Conservation (phyloP, 1,140 invertebrate genomes). For the Apis florea region DNA sequence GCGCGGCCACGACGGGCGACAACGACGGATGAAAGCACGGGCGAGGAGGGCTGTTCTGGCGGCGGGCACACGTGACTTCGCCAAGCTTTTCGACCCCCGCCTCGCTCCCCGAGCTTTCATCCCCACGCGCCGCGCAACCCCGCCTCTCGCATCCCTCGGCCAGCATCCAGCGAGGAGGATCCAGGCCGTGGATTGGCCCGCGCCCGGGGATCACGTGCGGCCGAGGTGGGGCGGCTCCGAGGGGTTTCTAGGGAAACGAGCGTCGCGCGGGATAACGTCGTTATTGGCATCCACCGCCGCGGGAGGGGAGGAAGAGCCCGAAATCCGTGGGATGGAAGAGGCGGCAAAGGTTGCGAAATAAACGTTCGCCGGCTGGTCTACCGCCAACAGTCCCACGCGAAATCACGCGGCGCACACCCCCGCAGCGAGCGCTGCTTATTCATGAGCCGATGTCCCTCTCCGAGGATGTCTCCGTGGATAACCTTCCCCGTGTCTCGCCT, state of each 20-base stretch:
- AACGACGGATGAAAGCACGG: slow-evolving; percentile 74
- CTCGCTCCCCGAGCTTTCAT: slow-evolving; percentile 71
- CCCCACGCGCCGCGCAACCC: slow-evolving; percentile 66
- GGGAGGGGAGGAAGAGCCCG: too few species aligned
- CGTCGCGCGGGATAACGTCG: slow-evolving; percentile 74
- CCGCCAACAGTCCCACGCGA: slow-evolving; percentile 78
- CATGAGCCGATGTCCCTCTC: slow-evolving; percentile 71
- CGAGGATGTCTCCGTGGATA: slow-evolving; percentile 49
- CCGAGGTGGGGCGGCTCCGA: slow-evolving; percentile 54
- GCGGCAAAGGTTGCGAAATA: slow-evolving; percentile 75
- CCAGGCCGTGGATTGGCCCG: slow-evolving; percentile 65
- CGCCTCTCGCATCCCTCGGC: slow-evolving; percentile 72
- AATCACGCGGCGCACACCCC: slow-evolving; percentile 75
- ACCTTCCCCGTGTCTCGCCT: slow-evolving; percentile 65
- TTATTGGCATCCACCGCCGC: slow-evolving; percentile 70
- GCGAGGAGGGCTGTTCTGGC: slow-evolving; percentile 70
- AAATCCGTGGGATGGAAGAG: slow-evolving; percentile 45
- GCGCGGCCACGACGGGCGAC: slow-evolving; percentile 44
- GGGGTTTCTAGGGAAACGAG: slow-evolving; percentile 74
- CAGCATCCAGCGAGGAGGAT: slow-evolving; percentile 68
- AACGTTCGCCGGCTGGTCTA: slow-evolving; percentile 79
- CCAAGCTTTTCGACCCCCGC: slow-evolving; percentile 70
- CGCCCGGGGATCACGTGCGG: slow-evolving; percentile 67
- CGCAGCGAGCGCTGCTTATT: slow-evolving; percentile 74
- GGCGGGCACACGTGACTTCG: slow-evolving; percentile 76